These are phyloP conservation scores for Alligator sinensis DNA, from an alignment of 2,113 vertebrate species.

Conservation along the genomic window DNA sequence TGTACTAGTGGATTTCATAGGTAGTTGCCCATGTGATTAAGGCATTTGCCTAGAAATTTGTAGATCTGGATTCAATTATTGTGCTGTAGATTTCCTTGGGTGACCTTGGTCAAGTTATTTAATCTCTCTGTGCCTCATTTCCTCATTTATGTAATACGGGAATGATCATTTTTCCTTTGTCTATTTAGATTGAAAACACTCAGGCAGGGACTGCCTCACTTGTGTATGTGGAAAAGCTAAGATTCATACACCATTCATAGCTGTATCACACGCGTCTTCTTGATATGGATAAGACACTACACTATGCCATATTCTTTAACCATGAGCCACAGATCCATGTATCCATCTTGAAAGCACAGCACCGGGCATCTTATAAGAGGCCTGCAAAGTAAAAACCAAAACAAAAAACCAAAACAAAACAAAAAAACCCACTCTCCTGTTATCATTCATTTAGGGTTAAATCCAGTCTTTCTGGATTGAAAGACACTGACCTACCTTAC, in stretches of 20 bases:
- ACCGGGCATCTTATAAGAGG: not conserved
- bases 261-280: not conserved
- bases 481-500: not conserved
- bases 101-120: not conserved
- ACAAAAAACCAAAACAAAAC: not conserved
- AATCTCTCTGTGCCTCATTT: not conserved
- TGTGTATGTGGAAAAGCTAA: not conserved
- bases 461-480: not conserved
- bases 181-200: not conserved
- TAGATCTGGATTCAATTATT: not conserved
- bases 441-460: not conserved
- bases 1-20: not conserved
- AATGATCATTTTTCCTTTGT: no score
- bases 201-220: not conserved
- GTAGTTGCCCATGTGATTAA: not conserved
- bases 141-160: no score
- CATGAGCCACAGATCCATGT: not conserved
- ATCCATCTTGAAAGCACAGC: not conserved
- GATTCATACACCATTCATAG: not conserved
- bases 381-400: not conserved
- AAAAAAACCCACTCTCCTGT: not conserved
- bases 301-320: not conserved
- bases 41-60: not conserved
- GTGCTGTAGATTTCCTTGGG: not conserved
- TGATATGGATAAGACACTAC: not conserved